Evolutionary conservation across 1,140 invertebrate genomes (phyloP).

Genomic region (Caerostris extrusa): DNA sequence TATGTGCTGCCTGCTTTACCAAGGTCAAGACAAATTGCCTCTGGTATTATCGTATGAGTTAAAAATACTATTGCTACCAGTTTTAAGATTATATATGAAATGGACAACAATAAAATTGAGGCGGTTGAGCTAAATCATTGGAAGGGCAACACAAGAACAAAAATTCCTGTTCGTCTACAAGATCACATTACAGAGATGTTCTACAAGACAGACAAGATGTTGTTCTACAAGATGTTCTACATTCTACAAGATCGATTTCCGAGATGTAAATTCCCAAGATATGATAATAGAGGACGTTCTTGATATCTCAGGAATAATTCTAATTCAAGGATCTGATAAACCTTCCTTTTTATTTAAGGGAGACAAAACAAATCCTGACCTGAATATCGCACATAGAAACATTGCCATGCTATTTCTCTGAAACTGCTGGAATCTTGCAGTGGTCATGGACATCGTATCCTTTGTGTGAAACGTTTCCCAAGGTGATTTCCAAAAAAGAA

Average conservation of each 20-base stretch:
- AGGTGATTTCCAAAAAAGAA: not conserved
- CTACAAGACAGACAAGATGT: too few relatives aligned
- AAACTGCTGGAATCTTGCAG: conserved; percentile 52
- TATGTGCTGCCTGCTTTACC: conserved; percentile 31
- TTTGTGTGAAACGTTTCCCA: conserved; percentile 8
- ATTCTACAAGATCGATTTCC: conserved; percentile 42
- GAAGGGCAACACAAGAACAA: not conserved
- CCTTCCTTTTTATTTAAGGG: too few relatives aligned
- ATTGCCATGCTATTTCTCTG: conserved; percentile 27
- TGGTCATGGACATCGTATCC: conserved; percentile 35
- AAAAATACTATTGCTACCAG: conserved; percentile 26
- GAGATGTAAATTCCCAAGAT: conserved; percentile 2
- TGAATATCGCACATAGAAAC: not conserved
- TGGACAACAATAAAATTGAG: conserved; percentile 49
- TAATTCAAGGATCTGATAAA: not conserved
- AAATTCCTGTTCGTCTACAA: too few relatives aligned
- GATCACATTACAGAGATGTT: too few relatives aligned
- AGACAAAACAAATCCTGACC: conserved; percentile 44
- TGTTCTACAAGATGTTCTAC: too few relatives aligned
- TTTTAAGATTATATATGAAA: conserved; percentile 38
- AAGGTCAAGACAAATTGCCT: conserved; percentile 55
- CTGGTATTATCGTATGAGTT: conserved; percentile 50
- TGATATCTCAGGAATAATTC: too few relatives aligned
- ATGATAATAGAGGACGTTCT: conserved; percentile 26
- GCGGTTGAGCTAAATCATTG: conserved; percentile 34